Evolutionary conservation across 2,113 vertebrate genomes (phyloP).

Genomic region (Hippocampus abdominalis): DNA sequence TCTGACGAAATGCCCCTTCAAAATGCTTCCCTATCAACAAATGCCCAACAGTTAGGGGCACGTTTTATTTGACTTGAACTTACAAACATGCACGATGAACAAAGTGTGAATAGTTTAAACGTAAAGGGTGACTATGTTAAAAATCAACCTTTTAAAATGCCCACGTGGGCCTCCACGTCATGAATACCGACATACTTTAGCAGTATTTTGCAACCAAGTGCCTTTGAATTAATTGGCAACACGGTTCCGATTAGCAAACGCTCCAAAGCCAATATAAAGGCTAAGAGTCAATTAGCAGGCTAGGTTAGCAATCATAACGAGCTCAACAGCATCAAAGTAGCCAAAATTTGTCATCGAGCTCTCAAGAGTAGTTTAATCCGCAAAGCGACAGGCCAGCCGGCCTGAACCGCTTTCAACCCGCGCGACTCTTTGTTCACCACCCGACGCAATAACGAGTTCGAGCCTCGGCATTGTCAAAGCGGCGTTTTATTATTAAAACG

Average conservation of each 20-base stretch:
- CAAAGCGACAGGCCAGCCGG: not conserved
- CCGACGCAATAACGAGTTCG: not conserved
- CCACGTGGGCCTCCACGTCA: not conserved
- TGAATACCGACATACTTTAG: not conserved
- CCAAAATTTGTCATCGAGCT: constrained; percentile 13
- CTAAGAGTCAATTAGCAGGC: constrained; percentile 38
- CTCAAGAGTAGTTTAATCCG: constrained; percentile 17
- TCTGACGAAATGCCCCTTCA: no score
- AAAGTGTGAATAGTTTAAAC: no score
- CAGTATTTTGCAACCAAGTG: not conserved
- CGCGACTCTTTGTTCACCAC: not conserved
- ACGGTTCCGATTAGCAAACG: not conserved
- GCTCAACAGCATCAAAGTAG: constrained; percentile 34
- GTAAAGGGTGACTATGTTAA: not conserved
- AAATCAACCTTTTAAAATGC: not conserved
- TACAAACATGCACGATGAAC: no score
- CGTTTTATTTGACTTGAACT: no score
- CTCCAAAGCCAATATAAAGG: constrained; percentile 10
- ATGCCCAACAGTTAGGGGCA: no score
- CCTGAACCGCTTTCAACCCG: not conserved
- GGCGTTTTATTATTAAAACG: constrained; percentile 16
- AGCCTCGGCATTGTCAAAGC: not conserved
- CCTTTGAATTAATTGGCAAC: not conserved
- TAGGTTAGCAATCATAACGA: constrained; percentile 27
- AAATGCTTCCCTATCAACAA: no score